Evolutionary conservation across 30 jellyfish, hydroid and myxozoan genomes (phyloP).

Genomic region (Mastigias papua): DNA sequence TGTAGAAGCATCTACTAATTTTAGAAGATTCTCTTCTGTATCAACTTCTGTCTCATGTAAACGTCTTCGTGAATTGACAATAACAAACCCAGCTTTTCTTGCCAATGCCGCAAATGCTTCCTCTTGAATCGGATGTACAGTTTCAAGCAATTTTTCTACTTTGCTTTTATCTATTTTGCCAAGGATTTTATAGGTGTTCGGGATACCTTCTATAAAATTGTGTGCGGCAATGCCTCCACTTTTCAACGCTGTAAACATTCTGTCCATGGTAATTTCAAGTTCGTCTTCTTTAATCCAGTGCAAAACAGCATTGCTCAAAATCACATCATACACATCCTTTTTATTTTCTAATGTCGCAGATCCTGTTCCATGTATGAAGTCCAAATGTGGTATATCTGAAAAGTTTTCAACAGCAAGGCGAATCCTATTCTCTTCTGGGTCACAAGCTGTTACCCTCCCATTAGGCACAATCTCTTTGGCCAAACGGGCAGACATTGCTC

Average conservation of each 20-base stretch:
- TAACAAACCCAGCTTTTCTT: background rate
- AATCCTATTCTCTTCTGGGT: slow-evolving; percentile 10
- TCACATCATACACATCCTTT: slow-evolving; percentile 19
- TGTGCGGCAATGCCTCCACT: slow-evolving; percentile 8
- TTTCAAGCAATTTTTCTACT: background rate
- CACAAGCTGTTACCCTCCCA: slow-evolving; percentile 34
- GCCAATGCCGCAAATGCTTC: slow-evolving; percentile 4
- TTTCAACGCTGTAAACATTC: slow-evolving; percentile 1
- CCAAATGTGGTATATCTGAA: background rate
- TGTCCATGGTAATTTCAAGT: slow-evolving; percentile 3
- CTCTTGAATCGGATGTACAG: background rate
- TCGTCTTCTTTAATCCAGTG: slow-evolving; percentile 43
- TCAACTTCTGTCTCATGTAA: background rate
- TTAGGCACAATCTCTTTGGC: slow-evolving; percentile 20
- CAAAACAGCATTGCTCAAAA: slow-evolving; percentile 22
- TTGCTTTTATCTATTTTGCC: background rate
- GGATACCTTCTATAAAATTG: background rate
- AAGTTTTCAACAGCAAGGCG: slow-evolving; percentile 8
- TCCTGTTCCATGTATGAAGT: slow-evolving; percentile 3
- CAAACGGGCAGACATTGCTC: slow-evolving; percentile 29
- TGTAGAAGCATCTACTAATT: background rate
- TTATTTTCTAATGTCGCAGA: slow-evolving; percentile 5
- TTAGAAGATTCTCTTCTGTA: background rate
- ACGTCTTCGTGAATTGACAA: background rate
- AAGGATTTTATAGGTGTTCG: background rate